Conservation (phyloP, 1,140 invertebrate species). For the Protaetia brevitarsis region DNA sequence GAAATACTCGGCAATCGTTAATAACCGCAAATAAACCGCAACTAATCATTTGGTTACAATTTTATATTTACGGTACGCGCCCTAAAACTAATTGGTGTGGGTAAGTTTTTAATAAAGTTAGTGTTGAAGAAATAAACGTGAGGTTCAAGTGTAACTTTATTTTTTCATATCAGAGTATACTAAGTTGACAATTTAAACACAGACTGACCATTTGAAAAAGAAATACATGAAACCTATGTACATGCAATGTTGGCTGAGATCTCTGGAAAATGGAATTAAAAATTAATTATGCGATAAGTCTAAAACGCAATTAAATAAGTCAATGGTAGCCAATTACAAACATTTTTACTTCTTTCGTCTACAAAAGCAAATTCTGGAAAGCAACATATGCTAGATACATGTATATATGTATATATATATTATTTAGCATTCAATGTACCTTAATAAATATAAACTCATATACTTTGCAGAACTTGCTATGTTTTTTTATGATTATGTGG, state of each 20-base stretch:
- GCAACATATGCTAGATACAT: too few species aligned
- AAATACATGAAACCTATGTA: constrained; percentile 36
- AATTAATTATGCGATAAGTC: constrained; percentile 35
- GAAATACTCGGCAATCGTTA: too few species aligned
- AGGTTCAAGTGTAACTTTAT: constrained; percentile 24
- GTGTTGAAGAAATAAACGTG: too few species aligned
- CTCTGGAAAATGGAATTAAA: constrained; percentile 44
- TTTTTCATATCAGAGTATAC: constrained; percentile 40
- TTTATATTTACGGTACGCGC: too few species aligned
- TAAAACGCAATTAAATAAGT: constrained; percentile 19
- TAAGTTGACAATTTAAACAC: constrained; percentile 35
- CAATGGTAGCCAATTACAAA: neutral
- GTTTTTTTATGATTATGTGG: neutral
- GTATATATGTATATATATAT: too few species aligned
- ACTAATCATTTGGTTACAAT: too few species aligned
- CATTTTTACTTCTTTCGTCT: neutral
- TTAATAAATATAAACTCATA: neutral
- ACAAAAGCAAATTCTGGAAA: neutral
- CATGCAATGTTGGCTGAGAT: constrained; percentile 42
- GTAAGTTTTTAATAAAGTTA: too few species aligned
- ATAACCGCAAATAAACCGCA: too few species aligned
- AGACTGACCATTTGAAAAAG: constrained; percentile 40
- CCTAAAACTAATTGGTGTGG: too few species aligned
- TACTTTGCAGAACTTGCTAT: neutral
- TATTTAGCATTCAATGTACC: too few species aligned